Conservation (phyloP, 1,140 invertebrate genomes). For the Aplysia californica region DNA sequence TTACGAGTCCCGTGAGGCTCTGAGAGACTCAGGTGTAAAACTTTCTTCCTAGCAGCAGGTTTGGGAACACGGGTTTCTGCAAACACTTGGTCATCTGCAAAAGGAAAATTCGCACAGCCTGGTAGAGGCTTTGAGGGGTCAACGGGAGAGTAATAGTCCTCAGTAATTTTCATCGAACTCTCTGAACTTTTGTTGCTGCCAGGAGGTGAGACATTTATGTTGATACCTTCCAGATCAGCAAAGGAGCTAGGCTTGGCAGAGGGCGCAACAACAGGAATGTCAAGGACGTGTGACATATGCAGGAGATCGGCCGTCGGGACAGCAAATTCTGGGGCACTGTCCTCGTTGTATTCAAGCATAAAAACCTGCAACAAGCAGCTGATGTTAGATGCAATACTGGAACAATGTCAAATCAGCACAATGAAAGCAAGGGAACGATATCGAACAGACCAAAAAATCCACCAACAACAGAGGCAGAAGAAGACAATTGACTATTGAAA, state of each 20-base stretch:
- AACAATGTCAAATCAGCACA: background rate
- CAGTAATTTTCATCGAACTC: background rate
- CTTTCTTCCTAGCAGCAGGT: background rate
- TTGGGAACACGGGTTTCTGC: background rate
- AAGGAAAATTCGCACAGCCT: background rate
- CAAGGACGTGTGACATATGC: slow-evolving; percentile 15
- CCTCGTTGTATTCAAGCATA: slow-evolving; percentile 12
- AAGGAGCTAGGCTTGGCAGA: background rate
- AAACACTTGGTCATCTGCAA: background rate
- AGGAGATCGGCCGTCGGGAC: slow-evolving; percentile 19
- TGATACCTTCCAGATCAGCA: background rate
- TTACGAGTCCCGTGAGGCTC: background rate
- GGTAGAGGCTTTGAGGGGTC: background rate
- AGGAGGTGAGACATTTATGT: background rate
- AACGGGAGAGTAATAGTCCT: background rate
- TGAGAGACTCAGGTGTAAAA: background rate
- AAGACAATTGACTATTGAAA: too few relatives aligned
- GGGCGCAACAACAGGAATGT: background rate
- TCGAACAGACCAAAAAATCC: background rate
- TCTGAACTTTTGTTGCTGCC: background rate
- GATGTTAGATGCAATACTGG: background rate
- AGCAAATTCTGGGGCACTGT: background rate
- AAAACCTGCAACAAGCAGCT: slow-evolving; percentile 10
- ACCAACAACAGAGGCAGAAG: too few relatives aligned
- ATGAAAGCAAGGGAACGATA: background rate